Evolutionary conservation across 2,888 invertebrate species (phyloP), one percentile per base, ranked within the genome.

Genomic region (Mesochorus sp.): DNA sequence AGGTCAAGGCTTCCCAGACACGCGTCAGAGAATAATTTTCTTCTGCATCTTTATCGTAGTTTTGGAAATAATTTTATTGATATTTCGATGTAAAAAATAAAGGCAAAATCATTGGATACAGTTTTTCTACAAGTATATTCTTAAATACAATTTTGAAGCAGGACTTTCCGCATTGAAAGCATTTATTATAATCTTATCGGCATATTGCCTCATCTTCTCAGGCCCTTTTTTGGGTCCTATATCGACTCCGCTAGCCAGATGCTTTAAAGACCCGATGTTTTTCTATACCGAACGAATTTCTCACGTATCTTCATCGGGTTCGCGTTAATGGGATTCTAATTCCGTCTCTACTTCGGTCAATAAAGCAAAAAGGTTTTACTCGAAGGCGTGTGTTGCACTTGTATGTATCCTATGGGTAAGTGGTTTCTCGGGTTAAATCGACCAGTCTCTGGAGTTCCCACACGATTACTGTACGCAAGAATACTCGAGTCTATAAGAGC

Each of bases 361-460:
- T 10, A n/a, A 19, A 19, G 19, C 47, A 19, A 17, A 21, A 21
- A 19, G 47, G 47, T 47, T 21, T 42, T 14, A 14, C n/a, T 31
- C 31, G 5, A 31, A 31, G 10, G 10, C 10, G 1, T 31, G 31
- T 31, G 10, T 31, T n/a, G n/a, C n/a, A 5, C 5, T 28, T 6
- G 24, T 19, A 17, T 31, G 42, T 12, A 31, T 44, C 8, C 28
- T 55, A 10, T 17, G 62, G 62, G 70, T 76, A 76, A 76, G 76
- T 76, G 70, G 62, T 71, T 76, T 76, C 64, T 70, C 64, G 26
- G 64, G 76, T 76, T 44, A 71, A 76, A 71, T 76, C 70, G 71
- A 71, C 71, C 66, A 71, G 70, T 42, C 49, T 59, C 47, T n/a
- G 14, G n/a, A n/a, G 49, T 76, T 70, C 64, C 64, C 64, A 64